Conservation (phyloP, 1,140 invertebrate genomes). For the Ips nitidus region DNA sequence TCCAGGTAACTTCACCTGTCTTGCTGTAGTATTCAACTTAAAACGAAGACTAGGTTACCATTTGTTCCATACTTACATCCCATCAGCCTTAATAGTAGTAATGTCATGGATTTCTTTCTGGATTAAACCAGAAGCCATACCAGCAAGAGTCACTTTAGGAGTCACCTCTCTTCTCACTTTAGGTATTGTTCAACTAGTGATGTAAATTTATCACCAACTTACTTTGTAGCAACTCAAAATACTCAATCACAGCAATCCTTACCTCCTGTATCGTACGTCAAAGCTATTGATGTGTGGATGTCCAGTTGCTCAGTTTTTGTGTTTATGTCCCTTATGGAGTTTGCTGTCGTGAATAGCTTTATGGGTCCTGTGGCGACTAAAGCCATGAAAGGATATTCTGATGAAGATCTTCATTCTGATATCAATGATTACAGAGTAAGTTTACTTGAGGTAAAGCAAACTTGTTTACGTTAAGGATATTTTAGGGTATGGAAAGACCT, state of each 20-base stretch:
- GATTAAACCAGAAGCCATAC: conserved; percentile 90
- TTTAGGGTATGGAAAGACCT: conserved; percentile 55
- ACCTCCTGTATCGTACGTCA: conserved; percentile 87
- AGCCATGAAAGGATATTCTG: conserved; percentile 87
- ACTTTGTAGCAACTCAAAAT: conserved; percentile 76
- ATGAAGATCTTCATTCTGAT: conserved; percentile 75
- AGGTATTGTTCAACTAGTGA: conserved; percentile 54
- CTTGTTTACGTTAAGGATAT: conserved; percentile 5
- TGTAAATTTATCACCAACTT: neutral
- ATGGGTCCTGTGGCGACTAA: conserved; percentile 86
- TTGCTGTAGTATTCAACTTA: conserved; percentile 83
- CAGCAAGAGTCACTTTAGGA: conserved; percentile 76
- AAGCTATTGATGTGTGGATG: conserved; percentile 94
- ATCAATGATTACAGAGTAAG: conserved; percentile 74
- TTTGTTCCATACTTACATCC: conserved; percentile 88
- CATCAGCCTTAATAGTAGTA: conserved; percentile 85
- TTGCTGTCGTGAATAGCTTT: conserved; percentile 89
- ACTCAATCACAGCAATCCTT: conserved; percentile 88
- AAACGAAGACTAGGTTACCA: conserved; percentile 83
- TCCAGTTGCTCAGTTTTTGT: conserved; percentile 90
- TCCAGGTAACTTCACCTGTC: conserved; percentile 82
- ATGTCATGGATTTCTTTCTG: conserved; percentile 95
- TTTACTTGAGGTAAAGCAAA: conserved; percentile 1
- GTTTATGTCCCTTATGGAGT: conserved; percentile 90
- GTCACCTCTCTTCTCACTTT: conserved; percentile 82